phyloP scores from a whole-genome alignment of 2,888 invertebrate genomes.

The Volucella inanis region DNA sequence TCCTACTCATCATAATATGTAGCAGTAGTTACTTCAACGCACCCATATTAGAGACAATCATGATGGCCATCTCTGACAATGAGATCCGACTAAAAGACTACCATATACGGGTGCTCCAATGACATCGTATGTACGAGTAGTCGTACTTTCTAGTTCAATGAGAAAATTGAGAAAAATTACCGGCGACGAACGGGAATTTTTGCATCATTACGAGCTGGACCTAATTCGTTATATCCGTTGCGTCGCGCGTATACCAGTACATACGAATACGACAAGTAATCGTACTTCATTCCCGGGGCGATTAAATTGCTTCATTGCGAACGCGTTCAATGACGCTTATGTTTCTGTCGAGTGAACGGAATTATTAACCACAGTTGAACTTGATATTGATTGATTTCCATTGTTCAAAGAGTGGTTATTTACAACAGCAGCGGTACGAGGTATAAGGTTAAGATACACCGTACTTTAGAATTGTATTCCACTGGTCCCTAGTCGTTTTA shows the following conservation, averaged over 20 bases:
- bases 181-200: slow-evolving; percentile 45
- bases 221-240: slow-evolving; percentile 71
- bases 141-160: slow-evolving; percentile 72
- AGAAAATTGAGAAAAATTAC: slow-evolving; percentile 73
- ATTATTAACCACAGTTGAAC: slow-evolving; percentile 72
- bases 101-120: slow-evolving; percentile 37
- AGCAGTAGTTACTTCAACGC: not conserved
- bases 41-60: slow-evolving; percentile 54
- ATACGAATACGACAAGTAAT: too few relatives aligned
- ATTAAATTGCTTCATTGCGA: slow-evolving; percentile 64
- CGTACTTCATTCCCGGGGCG: slow-evolving; percentile 46
- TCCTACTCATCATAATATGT: slow-evolving; percentile 39
- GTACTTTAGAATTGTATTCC: too few relatives aligned
- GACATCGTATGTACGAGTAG: not conserved
- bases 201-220: slow-evolving; percentile 50
- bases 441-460: too few relatives aligned
- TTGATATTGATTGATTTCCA: slow-evolving; percentile 69
- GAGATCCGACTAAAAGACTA: slow-evolving; percentile 20
- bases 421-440: too few relatives aligned
- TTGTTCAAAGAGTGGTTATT: slow-evolving; percentile 1
- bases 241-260: slow-evolving; percentile 8
- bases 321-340: not conserved
- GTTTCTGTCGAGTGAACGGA: slow-evolving; percentile 37
- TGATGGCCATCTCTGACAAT: slow-evolving; percentile 27
- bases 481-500: too few relatives aligned